Evolutionary conservation across 1,140 invertebrate species (phyloP).

Genomic region (Wasmannia auropunctata): DNA sequence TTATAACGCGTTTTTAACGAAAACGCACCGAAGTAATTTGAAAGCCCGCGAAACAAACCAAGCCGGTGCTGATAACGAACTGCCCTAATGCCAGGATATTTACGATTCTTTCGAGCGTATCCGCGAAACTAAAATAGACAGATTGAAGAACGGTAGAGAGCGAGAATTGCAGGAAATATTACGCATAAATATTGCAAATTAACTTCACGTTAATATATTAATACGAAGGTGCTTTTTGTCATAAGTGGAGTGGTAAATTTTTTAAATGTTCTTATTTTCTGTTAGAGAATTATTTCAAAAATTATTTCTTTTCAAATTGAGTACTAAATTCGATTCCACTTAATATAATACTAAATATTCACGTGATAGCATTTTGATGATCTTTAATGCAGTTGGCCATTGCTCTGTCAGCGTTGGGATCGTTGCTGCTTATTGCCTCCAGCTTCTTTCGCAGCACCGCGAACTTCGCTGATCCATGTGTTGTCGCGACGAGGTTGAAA

Average conservation of each 20-base stretch:
- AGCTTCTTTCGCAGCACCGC: constrained; percentile 65
- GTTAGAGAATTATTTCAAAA: not conserved
- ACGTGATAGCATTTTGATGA: constrained; percentile 77
- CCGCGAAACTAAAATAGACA: constrained; percentile 75
- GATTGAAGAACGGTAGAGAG: not conserved
- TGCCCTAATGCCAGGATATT: constrained; percentile 77
- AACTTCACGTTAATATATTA: not conserved
- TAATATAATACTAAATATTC: not conserved
- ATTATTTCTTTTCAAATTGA: not conserved
- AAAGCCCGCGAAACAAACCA: constrained; percentile 77
- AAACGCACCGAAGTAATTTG: constrained; percentile 77
- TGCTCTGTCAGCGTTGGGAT: constrained; percentile 3
- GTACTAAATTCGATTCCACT: not conserved
- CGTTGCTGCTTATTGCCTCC: constrained; percentile 53
- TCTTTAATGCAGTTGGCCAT: constrained; percentile 62
- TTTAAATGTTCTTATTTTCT: not conserved
- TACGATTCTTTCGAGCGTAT: constrained; percentile 75
- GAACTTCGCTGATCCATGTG: constrained; percentile 77
- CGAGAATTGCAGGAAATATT: not conserved
- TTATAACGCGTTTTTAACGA: not conserved
- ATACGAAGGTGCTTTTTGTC: not conserved
- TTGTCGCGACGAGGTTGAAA: constrained; percentile 72
- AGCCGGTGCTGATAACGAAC: constrained; percentile 71
- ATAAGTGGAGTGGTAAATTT: not conserved
- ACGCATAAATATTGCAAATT: not conserved